Conservation (phyloP, 2,888 invertebrate species). For the Mesochorus sp. region DNA sequence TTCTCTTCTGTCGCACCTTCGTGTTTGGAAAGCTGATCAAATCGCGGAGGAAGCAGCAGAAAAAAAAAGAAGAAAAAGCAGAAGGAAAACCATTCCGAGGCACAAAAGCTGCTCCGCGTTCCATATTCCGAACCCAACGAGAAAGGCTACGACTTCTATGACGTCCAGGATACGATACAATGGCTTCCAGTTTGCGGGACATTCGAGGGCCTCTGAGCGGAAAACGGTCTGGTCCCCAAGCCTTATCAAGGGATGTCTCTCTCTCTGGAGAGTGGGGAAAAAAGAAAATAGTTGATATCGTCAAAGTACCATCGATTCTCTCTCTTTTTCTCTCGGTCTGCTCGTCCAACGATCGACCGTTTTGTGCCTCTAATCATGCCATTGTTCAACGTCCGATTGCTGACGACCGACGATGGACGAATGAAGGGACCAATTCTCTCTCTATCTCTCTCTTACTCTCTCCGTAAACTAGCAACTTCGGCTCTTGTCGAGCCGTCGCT, state of each 20-base stretch:
- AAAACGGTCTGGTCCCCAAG: constrained; percentile 3
- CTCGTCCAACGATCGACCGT: constrained; percentile 64
- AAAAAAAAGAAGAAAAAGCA: background rate
- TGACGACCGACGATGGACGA: constrained; percentile 59
- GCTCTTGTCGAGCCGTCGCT: constrained; percentile 1
- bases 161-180: constrained; percentile 60
- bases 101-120: constrained; percentile 45
- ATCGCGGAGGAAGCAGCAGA: constrained; percentile 31
- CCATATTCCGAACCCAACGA: constrained; percentile 52
- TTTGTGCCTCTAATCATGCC: constrained; percentile 75
- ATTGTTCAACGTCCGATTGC: constrained; percentile 73
- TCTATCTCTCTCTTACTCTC: too few relatives aligned
- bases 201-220: constrained; percentile 11
- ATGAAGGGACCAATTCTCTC: constrained; percentile 33
- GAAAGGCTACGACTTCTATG: background rate
- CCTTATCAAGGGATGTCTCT: constrained; percentile 28
- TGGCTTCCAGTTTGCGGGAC: constrained; percentile 66
- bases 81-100: constrained; percentile 7
- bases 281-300: constrained; percentile 7
- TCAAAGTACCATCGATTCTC: constrained; percentile 39
- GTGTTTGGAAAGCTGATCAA: constrained; percentile 67
- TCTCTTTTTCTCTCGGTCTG: constrained; percentile 27
- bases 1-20: background rate
- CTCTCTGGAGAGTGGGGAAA: constrained; percentile 15
- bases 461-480: constrained; percentile 1